Base-by-base conservation (phyloP, 2,797 vertebrate genomes). In the Chanos chanos region DNA sequence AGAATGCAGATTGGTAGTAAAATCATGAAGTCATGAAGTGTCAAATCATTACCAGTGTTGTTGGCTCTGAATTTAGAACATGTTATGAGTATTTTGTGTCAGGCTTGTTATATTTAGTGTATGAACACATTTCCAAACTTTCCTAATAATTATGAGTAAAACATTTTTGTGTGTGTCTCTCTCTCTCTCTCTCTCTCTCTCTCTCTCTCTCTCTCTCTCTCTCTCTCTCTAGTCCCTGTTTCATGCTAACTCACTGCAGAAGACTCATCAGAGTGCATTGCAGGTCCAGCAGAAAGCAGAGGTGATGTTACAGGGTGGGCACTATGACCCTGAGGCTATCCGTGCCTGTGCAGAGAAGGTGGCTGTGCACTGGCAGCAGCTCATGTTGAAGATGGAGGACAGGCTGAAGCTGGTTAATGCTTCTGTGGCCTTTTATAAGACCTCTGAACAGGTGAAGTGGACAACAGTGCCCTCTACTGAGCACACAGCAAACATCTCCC, bases 301-400 rank as follows among this genome's bases (percentile, higher is more conserved):
- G 78, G 92, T 93, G 2, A 74, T 99, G 84, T 87, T 99, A 0
- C 95, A 98, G 84, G 94, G 93, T 0, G 94, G 94, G 3, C 96
- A 99, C 77, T 97, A 96, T 0, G 96, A 98, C 5, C 93, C 93
- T 0, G 96, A 99, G 0, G 93, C 93, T 7, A 98, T 99, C 67
- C 84, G 96, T 3, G 84, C 87, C 63, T 99, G 96, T 28, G 96
- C 96, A 0, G 96, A 98, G 81, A 97, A 97, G 78, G 96, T 99
- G 77, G 95, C 96, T 0, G 74, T 95, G 19, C 94, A 97, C 78
- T 99, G 96, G 96, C 96, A 99, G 77, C 96, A 98, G 85, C 87
- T 99, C 71, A 98, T 99, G 96, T 83, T 98, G 68, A 98, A 98
- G 89, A 98, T 99, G 96, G 96, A 99, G 68, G 96, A 99, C 79